These are phyloP conservation scores for Hylia prasina DNA, from an alignment of 2,113 vertebrate species.

Conservation along the genomic window DNA sequence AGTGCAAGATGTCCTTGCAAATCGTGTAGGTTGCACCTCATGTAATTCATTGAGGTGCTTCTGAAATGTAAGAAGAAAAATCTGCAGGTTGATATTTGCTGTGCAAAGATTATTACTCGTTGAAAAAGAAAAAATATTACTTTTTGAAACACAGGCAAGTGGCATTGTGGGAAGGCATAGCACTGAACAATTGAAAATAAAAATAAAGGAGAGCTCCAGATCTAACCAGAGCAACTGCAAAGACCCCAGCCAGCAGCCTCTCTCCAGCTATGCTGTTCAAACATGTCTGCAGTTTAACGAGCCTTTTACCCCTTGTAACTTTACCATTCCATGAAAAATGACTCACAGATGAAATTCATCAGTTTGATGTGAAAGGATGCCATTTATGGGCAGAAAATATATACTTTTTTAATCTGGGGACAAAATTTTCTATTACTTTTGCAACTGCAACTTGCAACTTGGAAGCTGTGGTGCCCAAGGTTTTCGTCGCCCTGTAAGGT, in stretches of 20 bases:
- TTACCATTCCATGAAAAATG: neutral
- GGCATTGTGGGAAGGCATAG: neutral
- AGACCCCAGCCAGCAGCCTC: neutral
- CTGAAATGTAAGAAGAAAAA: neutral
- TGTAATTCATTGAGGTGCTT: neutral
- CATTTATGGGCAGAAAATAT: neutral
- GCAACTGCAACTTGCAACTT: neutral
- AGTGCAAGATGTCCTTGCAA: neutral
- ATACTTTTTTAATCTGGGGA: neutral
- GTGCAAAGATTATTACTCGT: neutral
- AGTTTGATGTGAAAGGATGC: neutral
- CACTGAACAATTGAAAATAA: neutral
- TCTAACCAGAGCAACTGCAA: neutral
- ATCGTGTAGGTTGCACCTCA: neutral
- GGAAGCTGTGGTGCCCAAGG: neutral
- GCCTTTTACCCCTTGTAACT: neutral
- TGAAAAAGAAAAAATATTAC: neutral
- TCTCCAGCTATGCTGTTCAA: neutral
- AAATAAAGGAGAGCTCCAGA: neutral
- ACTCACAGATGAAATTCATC: conserved; percentile 25
- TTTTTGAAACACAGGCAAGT: neutral
- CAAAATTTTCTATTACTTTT: neutral
- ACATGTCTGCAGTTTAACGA: neutral
- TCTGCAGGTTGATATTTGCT: neutral
- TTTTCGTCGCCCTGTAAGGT: neutral